These are phyloP conservation scores for Neosilurus hyrtlii DNA, from an alignment of 2,797 vertebrate species.

Conservation along the genomic window DNA sequence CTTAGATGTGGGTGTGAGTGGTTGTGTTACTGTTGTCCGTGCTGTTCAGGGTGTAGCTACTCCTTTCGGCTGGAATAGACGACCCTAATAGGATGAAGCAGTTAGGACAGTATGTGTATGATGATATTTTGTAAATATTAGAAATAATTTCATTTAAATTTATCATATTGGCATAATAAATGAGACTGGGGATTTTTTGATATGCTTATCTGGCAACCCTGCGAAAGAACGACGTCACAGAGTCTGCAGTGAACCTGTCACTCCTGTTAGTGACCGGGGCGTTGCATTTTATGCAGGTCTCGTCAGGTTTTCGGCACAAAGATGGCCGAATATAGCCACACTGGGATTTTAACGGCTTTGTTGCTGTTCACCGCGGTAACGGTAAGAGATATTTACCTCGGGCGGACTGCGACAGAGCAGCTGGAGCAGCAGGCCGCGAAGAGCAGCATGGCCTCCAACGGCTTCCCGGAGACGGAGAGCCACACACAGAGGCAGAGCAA, in stretches of 20 bases:
- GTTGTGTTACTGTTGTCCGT: too few relatives aligned
- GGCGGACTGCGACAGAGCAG: conserved; percentile 55
- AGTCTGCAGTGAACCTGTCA: background rate
- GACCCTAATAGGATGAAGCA: too few relatives aligned
- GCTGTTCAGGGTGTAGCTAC: too few relatives aligned
- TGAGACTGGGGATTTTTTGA: background rate
- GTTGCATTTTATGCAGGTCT: background rate
- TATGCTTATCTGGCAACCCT: conserved; percentile 1
- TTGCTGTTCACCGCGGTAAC: conserved; percentile 73
- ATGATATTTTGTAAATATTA: background rate
- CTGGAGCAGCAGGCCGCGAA: conserved; percentile 48
- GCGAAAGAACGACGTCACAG: background rate
- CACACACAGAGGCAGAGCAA: conserved; percentile 55
- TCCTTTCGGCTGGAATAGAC: too few relatives aligned
- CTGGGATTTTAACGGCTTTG: conserved; percentile 69
- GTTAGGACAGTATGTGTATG: too few relatives aligned
- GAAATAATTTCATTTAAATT: background rate
- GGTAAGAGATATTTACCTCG: conserved; percentile 70
- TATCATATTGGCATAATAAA: background rate
- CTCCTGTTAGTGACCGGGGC: background rate
- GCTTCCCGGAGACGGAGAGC: conserved; percentile 39
- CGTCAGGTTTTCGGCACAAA: background rate
- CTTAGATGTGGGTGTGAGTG: too few relatives aligned
- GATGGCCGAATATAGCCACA: conserved; percentile 75
- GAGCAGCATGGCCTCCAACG: conserved; percentile 32